Conservation (phyloP, 2,797 vertebrate species). For the Coluber constrictor region DNA sequence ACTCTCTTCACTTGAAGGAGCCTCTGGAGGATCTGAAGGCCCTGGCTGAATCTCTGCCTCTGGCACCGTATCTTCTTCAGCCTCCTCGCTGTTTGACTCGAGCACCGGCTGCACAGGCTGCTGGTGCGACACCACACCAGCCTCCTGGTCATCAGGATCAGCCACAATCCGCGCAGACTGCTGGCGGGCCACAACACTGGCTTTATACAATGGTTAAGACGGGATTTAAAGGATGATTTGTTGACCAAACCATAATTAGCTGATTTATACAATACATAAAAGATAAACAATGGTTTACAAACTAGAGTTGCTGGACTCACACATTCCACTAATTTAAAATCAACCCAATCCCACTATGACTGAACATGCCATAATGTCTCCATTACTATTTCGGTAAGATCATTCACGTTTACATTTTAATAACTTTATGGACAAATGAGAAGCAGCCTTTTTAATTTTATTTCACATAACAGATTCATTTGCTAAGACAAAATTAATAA, state of each 20-base stretch:
- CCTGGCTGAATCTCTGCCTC: no score
- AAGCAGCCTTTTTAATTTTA: background rate
- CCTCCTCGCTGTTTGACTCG: no score
- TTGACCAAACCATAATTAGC: background rate
- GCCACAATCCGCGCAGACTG: no score
- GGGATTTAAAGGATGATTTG: background rate
- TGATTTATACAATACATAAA: background rate
- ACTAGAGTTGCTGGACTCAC: background rate
- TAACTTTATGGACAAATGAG: background rate
- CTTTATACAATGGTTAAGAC: background rate
- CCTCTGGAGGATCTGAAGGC: no score
- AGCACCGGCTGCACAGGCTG: no score
- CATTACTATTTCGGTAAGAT: background rate
- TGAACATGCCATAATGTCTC: background rate
- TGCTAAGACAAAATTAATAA: background rate
- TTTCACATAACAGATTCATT: background rate
- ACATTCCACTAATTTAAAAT: background rate
- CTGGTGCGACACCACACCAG: no score
- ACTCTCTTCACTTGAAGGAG: no score
- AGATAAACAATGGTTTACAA: background rate
- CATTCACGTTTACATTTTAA: background rate
- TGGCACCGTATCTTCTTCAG: no score
- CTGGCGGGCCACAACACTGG: no score
- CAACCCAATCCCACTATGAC: background rate
- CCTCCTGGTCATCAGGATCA: no score